Conservation (phyloP, 2,113 vertebrate species). For the Clarias macrocephalus region DNA sequence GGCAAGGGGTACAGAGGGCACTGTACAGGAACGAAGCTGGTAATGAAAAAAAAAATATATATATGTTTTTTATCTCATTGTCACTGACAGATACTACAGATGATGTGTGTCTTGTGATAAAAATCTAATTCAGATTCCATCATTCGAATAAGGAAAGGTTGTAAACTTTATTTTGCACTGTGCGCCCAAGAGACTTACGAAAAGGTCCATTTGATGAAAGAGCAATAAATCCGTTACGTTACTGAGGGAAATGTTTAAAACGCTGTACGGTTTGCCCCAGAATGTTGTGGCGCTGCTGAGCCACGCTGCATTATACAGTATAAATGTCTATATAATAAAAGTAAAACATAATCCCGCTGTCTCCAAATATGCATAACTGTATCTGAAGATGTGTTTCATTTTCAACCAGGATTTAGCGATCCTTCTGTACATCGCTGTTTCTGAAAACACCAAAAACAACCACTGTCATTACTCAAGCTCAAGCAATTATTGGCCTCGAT, state of each 20-base stretch:
- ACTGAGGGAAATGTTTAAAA: background rate
- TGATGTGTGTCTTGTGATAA: background rate
- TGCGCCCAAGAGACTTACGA: background rate
- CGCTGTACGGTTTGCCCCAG: background rate
- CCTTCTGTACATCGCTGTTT: background rate
- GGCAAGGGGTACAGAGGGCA: constrained; percentile 1
- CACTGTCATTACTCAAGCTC: background rate
- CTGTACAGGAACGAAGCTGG: background rate
- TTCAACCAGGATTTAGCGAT: background rate
- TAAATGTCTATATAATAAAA: background rate
- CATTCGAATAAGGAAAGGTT: background rate
- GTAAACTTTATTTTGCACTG: background rate
- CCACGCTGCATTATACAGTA: background rate
- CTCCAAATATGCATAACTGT: background rate
- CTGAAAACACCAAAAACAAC: background rate
- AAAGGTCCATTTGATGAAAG: background rate
- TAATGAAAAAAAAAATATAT: background rate
- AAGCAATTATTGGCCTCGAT: background rate
- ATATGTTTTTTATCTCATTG: background rate
- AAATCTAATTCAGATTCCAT: background rate
- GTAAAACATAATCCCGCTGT: background rate
- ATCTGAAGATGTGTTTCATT: background rate
- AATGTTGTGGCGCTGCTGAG: background rate
- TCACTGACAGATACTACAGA: background rate
- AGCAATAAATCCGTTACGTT: background rate